Base-by-base conservation (phyloP, 2,888 invertebrate species). In the Drosophila anomalipes region DNA sequence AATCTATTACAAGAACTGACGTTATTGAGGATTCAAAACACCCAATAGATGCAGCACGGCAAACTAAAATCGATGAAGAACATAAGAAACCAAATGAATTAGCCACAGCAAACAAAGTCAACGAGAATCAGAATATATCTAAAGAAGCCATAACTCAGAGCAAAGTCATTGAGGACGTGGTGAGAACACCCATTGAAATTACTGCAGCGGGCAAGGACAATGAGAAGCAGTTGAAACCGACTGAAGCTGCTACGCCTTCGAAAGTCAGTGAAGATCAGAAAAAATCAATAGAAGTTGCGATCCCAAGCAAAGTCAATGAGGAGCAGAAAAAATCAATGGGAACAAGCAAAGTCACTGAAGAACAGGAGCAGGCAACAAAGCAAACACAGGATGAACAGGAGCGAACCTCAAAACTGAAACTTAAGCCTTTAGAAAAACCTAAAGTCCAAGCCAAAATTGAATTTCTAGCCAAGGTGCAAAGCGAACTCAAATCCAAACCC, bases 401-500 rank as follows among this genome's bases (percentile, higher is more conserved):
- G 2, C 61, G 28, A 47, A 22, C 30, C 39, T 2, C 26, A 44
- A 47, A 47, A 26, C 12, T 32, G 1, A 59, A 61, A 6, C 1
- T 6, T 22, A 70, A 61, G 9, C 0, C 37, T 1, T 14, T 49
- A 3, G 75, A 77, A 53, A 81, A 76, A 16, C 61, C 59, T 6
- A 81, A 68, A 22, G 39, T 54, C 3, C 63, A 81, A 37, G 53
- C 67, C 0, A 83, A 81, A 69, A 22, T 83, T 4, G 77, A 84
- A 41, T 83, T 83, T 33, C 74, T 84, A 51, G 79, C 74, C 1
- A 78, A 85, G 54, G 88, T 80, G 32, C 78, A 79, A 64, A 79
- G 71, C 22, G 88, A 88, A 64, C 79, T 90, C 0, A 70, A 73
- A 28, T 37, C 80, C 10, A 86, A 86, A 44, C 57, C 81, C 2